Evolutionary conservation across 2,888 invertebrate genomes (phyloP), one percentile per base, ranked within the genome.

Genomic region (Cheilosia vulpina): DNA sequence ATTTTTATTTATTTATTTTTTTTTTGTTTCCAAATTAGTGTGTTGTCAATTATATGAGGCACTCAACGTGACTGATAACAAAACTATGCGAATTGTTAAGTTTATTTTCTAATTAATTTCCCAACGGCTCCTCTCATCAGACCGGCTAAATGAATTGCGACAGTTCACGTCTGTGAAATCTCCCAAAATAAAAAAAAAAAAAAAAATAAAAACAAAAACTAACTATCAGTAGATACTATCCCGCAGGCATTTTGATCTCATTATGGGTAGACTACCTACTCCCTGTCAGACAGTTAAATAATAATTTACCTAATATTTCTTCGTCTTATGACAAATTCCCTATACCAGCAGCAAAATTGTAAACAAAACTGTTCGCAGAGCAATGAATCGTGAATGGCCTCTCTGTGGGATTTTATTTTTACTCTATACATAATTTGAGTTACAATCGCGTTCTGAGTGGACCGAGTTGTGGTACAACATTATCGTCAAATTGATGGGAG

Each of bases 351-450:
- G 31, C 31, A 66, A 66, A 78, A 62, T 83, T 78, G 83, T 78
- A 83, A 83, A 73, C 79, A 83, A 78, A 78, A 83, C 62, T 78
- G 78, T 47, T 78, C 34, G 55, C 66, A 60, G 72, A 55, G 77
- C 81, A 77, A 66, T 71, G 82, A 82, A 71, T 77, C 77, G 50
- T 52, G 17, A 50, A 38, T 65, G 52, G 52, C 65, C 52, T 52
- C 15, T 52, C 5, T 63, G 27, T 47, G 27, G 17, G 13, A 6
- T 19, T 38, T 13, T 38, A 5, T 6, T 19, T 31, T 27, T 47
- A 47, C 47, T 13, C 31, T 13, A 31, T 13, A 47, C 27, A 72
- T 82, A 78, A 82, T 78, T 82, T 83, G 83, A 83, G 72, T 78
- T 73, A 78, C 78, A 50, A 21, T 17, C 15, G 43, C n/a, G 6